Base-by-base conservation (phyloP, 2,888 invertebrate genomes). In the Sphaeridia pumilis region DNA sequence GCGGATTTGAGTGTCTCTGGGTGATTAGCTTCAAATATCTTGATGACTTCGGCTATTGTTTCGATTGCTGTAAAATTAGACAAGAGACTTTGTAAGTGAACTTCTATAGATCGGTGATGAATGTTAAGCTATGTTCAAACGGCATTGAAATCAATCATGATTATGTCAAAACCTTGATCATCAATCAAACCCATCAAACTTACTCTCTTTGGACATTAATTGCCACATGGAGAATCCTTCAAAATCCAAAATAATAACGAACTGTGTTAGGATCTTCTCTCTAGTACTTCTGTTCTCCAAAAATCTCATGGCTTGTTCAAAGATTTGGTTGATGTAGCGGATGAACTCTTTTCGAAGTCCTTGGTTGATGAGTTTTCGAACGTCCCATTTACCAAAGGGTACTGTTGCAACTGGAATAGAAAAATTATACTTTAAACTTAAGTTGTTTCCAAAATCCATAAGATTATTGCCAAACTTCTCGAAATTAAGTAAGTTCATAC, bases 201-300 rank as follows among this genome's bases (percentile, higher is more conserved):
- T 49, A 60, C 60, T 60, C 38, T 55, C 52, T 25, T 55, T 52
- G 17, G 60, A 60, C 1, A 57, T 49, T 24, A 60, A 24, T 24
- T 60, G 60, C 43, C 60, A 54, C 25, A 57, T 56, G 43, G 54
- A 56, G n/a, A 58, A 43, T 28, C 47, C 42, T 17, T 60, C 54
- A 48, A 58, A 52, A 35, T 60, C 60, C 46, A 58, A 50, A 17
- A 60, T 54, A 1, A 57, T 35, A 26, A 47, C 46, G 10, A 56
- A 35, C 38, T 60, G 56, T 4, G 55, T 55, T 1, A 57, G 44
- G 10, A 57, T 52, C 28, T 47, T 38, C 3, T 52, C 46, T 21
- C 46, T 46, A 4, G 42, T 25, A 12, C 47, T 41, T 10, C 28
- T 34, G 14, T n/a, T 17, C 24, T 49, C 49, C 22, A 52, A 3